Conservation (phyloP, 2,113 vertebrate genomes). For the Procapra przewalskii region DNA sequence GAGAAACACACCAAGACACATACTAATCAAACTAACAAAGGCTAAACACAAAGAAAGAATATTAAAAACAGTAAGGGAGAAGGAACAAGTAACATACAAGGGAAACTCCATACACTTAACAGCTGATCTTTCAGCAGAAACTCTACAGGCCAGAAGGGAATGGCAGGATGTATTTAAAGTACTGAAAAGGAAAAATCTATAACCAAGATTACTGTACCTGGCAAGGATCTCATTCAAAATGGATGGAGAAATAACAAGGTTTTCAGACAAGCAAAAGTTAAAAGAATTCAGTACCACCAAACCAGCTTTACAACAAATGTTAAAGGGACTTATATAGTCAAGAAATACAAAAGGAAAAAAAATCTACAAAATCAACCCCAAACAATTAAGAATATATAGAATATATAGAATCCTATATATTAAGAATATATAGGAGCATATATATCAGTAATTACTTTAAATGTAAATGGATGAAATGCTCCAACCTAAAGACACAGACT, state of each 20-base stretch:
- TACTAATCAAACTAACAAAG: background rate
- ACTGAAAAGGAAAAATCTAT: background rate
- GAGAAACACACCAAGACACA: background rate
- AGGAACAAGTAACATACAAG: background rate
- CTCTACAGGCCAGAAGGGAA: background rate
- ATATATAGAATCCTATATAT: too few species aligned
- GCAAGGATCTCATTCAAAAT: background rate
- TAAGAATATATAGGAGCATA: background rate
- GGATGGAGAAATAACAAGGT: background rate
- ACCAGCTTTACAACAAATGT: background rate
- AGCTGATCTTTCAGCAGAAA: background rate
- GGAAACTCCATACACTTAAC: background rate
- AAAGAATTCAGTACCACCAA: background rate
- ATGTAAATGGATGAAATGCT: background rate
- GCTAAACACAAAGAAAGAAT: background rate
- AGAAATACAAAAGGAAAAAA: background rate
- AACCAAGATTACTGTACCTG: background rate
- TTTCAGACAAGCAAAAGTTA: background rate
- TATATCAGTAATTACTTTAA: background rate
- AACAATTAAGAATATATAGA: background rate
- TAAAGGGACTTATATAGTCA: background rate
- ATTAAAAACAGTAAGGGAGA: background rate
- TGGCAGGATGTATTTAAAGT: background rate
- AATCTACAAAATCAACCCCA: background rate
- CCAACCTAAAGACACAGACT: background rate